These are phyloP conservation scores for Piliocolobus tephrosceles DNA, from an alignment of 2,113 vertebrate genomes.

Conservation along the genomic window DNA sequence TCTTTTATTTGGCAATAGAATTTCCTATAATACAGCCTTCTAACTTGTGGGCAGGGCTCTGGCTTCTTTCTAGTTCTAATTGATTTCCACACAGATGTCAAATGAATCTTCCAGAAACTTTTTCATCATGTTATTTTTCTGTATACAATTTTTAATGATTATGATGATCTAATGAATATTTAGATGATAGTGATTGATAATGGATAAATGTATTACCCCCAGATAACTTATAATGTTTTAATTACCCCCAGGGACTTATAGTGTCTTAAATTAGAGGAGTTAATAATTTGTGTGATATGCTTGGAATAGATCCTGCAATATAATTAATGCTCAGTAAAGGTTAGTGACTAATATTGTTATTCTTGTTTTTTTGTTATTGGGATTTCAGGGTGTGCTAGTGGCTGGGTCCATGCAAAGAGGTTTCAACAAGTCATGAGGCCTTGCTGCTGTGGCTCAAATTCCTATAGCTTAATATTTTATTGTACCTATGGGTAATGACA, in stretches of 20 bases:
- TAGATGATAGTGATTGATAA: conserved; percentile 34
- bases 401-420: neutral
- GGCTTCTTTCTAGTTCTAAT: neutral
- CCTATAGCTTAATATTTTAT: neutral
- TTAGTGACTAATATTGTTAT: neutral
- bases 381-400: neutral
- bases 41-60: neutral
- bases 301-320: conserved; percentile 38
- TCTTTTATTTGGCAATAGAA: conserved; percentile 23
- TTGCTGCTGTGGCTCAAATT: conserved; percentile 7
- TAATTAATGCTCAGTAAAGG: neutral
- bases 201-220: conserved; percentile 3
- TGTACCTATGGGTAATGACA: neutral
- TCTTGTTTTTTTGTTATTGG: neutral
- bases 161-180: conserved; percentile 39
- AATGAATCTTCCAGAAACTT: conserved; percentile 40
- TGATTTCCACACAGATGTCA: conserved; percentile 20
- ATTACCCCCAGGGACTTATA: conserved; percentile 14
- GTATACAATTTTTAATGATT: conserved; percentile 8
- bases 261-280: conserved; percentile 16
- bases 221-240: neutral
- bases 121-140: conserved; percentile 4
- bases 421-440: neutral
- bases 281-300: conserved; percentile 4
- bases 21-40: neutral